Evolutionary conservation across 2,797 vertebrate genomes (phyloP).

Genomic region (Sebastes minor): DNA sequence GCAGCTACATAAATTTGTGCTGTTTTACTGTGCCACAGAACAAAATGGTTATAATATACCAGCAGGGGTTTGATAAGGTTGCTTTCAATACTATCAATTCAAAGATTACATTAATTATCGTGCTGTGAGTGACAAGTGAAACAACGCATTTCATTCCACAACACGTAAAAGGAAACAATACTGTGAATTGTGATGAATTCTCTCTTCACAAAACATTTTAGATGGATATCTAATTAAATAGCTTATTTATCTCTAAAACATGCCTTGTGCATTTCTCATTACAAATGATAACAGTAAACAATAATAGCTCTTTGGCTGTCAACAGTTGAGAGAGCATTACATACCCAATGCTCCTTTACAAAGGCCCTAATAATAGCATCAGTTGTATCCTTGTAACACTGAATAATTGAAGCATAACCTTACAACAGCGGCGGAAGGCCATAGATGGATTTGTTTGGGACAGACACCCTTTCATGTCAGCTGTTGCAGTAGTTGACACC

Average conservation of each 20-base stretch:
- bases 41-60: background rate
- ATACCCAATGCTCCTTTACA: background rate
- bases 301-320: background rate
- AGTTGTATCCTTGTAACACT: background rate
- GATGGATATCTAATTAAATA: slow-evolving; percentile 1
- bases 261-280: background rate
- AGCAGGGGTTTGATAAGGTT: background rate
- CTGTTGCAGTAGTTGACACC: background rate
- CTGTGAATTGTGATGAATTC: background rate
- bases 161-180: background rate
- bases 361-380: background rate
- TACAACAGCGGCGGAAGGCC: background rate
- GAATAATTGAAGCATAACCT: background rate
- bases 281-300: background rate
- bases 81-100: background rate
- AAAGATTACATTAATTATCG: slow-evolving; percentile 3
- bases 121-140: background rate
- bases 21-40: background rate
- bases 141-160: background rate
- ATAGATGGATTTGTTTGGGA: background rate
- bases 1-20: background rate
- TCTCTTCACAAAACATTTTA: background rate
- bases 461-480: background rate
- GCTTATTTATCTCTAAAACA: background rate
- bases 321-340: background rate